Base-by-base conservation (phyloP, 2,797 vertebrate genomes). In the Smutsia temminckii region DNA sequence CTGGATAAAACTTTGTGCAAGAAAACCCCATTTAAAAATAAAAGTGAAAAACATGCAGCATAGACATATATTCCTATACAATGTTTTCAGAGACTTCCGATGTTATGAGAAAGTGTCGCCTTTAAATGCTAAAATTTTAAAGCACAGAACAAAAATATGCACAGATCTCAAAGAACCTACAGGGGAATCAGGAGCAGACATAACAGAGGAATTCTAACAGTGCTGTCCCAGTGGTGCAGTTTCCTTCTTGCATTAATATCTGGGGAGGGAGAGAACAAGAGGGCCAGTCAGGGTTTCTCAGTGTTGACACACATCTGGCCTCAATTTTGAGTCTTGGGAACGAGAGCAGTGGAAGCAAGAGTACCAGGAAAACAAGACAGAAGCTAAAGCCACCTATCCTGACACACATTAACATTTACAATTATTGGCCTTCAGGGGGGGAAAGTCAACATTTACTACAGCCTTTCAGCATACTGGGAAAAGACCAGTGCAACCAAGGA, bases 261-360 rank as follows among this genome's bases (percentile, higher is more conserved):
- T 75, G 53, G n/a, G 57, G 55, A 85, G 13, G 23, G 32, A 87
- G 42, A 85, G 79, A 95, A 92, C 91, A 96, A 95, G 95, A 80
- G 27, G 32, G 78, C 78, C 78, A 93, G 91, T 91, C 85, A 75
- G 78, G 23, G n/a, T 75, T 91, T 93, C 79, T 63, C 78, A n/a
- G 4, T 53, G 61, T 77, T 85, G 78, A 96, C 66, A 74, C 92
- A 97, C 97, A 97, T 95, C 85, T 97, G 97, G 95, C 93, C 95
- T 96, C 91, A 95, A 96, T 97, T 97, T 95, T 69, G 37, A 95
- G 89, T 93, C 93, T 80, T 78, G 37, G 79, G 71, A 96, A 89
- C n/a, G 49, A 55, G n/a, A 91, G 85, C 79, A 59, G 21, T 49
- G 37, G 68, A 93, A 94, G 64, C 55, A 96, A 79, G 29, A 88